Evolutionary conservation across 2,888 invertebrate species (phyloP), one percentile per base, ranked within the genome.

Genomic region (Athrips mouffetella): DNA sequence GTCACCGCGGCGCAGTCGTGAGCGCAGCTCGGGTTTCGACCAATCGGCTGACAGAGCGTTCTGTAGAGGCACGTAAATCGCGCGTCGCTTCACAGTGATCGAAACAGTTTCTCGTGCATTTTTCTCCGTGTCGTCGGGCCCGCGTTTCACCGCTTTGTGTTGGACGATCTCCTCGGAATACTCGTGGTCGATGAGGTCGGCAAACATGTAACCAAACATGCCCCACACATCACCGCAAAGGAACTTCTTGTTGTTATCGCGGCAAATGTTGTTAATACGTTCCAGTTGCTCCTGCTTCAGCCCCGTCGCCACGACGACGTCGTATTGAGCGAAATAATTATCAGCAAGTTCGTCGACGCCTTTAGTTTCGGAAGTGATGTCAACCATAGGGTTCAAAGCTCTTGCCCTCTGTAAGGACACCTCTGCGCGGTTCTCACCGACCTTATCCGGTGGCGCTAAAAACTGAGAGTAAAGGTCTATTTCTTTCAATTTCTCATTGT

Each of bases 181-280:
- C 56, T 93, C 92, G 69, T 97, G 97, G 47, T 92, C 91, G 40
- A 94, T 92, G 40, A 98, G 91, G 85, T 99, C 98, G 10, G 95
- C 92, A 75, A 98, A 96, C 72, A 94, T 93, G 77, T 93, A 98
- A 0, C 98, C 98, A 80, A 95, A 95, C 87, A 93, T 94, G 35
- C 99, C 99, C 93, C 95, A 97, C 8, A 97, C 96, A 79, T 97
- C 96, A 0, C 96, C 96, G 59, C 94, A 93, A 62, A 97, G 94
- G 70, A 98, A 96, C 69, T 96, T 94, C 16, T 95, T 91, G 37
- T 92, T 92, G 45, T 91, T 89, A 47, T 92, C 90, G 8, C 94
- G 91, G 66, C 96, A 96, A 35, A 92, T 90, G 23, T 91, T 89
- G 77, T 97, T 94, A 27, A 98, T 91, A 54, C 93, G 91, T 46